Evolutionary conservation across 2,888 invertebrate genomes (phyloP).

Genomic region (Eilema sororculum): DNA sequence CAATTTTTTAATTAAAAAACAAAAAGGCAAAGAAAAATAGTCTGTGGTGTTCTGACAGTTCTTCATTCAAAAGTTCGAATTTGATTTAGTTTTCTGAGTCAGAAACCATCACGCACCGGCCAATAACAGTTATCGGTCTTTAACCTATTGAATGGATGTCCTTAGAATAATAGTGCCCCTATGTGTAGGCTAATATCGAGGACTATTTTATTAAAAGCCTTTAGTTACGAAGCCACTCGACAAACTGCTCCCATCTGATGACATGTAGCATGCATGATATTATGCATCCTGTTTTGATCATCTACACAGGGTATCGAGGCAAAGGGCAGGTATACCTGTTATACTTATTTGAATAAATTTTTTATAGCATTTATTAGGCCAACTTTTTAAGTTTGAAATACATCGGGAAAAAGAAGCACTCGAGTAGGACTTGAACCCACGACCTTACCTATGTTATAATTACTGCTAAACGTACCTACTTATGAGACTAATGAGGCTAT

Average conservation of each 20-base stretch:
- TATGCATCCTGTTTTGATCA: background rate
- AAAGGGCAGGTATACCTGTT: too few relatives aligned
- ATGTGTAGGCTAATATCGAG: background rate
- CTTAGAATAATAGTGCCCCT: slow-evolving; percentile 1
- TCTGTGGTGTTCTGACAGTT: background rate
- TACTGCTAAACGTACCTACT: too few relatives aligned
- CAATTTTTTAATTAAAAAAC: background rate
- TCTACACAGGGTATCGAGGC: too few relatives aligned
- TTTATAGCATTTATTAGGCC: too few relatives aligned
- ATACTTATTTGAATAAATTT: too few relatives aligned
- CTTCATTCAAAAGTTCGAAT: background rate
- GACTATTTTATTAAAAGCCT: slow-evolving; percentile 1
- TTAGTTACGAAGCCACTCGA: background rate
- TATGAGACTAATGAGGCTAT: too few relatives aligned
- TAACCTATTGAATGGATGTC: background rate
- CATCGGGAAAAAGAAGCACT: too few relatives aligned
- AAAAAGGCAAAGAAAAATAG: too few relatives aligned
- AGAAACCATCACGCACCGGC: too few relatives aligned
- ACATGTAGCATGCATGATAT: background rate
- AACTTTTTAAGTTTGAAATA: too few relatives aligned
- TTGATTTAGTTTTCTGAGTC: background rate
- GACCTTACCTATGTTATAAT: too few relatives aligned
- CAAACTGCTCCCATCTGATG: background rate
- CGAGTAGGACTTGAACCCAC: too few relatives aligned
- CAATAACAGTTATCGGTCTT: background rate